A percentile compares a stretch with the other conserved stretches of the same genome.
Conservation (phyloP, 2,113 vertebrate genomes). For the Macquaria australasica region DNA sequence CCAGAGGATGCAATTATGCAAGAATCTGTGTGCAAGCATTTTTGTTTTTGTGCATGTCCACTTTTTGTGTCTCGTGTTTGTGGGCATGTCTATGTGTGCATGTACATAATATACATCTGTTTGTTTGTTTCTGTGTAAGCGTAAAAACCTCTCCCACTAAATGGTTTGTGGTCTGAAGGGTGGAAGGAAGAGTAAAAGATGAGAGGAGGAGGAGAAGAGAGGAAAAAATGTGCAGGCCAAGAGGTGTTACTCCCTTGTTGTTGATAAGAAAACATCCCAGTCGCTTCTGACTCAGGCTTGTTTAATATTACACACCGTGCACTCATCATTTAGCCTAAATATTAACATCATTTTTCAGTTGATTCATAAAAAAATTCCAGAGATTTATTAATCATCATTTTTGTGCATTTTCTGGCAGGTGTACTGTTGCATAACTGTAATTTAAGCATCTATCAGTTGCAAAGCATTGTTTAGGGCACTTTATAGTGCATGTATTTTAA, state of each 20-base stretch:
- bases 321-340: background rate
- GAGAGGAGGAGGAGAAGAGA: background rate
- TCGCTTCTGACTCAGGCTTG: background rate
- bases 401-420: background rate
- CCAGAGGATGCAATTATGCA: constrained; percentile 51
- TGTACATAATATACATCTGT: constrained; percentile 2
- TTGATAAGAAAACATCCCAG: constrained; percentile 30
- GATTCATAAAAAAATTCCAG: background rate
- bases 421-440: background rate
- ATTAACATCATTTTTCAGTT: background rate
- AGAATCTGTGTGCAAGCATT: constrained; percentile 39
- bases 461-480: background rate
- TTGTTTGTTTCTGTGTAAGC: constrained; percentile 5
- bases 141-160: constrained; percentile 19
- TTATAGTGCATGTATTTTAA: background rate
- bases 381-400: background rate
- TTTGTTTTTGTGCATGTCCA: constrained; percentile 9
- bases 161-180: constrained; percentile 42
- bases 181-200: background rate
- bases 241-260: constrained; percentile 24
- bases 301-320: background rate
- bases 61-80: background rate
- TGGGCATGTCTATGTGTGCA: background rate
- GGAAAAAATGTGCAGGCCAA: background rate
- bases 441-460: background rate